phyloP scores from a whole-genome alignment of 2,888 invertebrate species.

The Coelogynopora nodosa region DNA sequence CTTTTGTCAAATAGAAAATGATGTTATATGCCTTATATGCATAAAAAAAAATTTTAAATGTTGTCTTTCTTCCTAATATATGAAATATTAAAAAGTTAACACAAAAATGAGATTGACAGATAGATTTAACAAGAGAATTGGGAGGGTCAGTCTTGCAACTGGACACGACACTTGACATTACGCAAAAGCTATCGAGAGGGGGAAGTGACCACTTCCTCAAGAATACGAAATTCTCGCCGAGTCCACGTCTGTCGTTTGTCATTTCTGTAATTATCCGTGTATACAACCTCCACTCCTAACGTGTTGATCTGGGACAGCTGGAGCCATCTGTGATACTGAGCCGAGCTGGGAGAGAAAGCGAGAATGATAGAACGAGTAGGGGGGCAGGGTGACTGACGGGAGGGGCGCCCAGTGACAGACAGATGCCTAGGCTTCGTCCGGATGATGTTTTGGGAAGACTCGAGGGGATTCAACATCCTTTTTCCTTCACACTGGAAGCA shows the following conservation, averaged over 20 bases:
- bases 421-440: not conserved
- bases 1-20: too few relatives aligned
- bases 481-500: not conserved
- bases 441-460: not conserved
- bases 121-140: too few relatives aligned
- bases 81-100: not conserved
- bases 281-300: not conserved
- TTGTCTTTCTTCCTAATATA: not conserved
- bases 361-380: not conserved
- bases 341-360: not conserved
- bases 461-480: slow-evolving; percentile 20
- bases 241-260: not conserved
- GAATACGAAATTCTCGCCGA: not conserved
- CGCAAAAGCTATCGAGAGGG: not conserved
- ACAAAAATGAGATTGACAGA: slow-evolving; percentile 6
- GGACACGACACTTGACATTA: slow-evolving; percentile 31
- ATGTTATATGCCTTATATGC: too few relatives aligned
- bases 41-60: too few relatives aligned
- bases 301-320: slow-evolving; percentile 23
- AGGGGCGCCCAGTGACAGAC: not conserved
- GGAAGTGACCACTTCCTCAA: slow-evolving; percentile 25
- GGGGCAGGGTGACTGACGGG: not conserved
- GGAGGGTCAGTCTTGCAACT: not conserved
- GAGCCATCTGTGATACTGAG: not conserved
- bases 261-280: not conserved